These are phyloP conservation scores for Melanophora roralis DNA, from an alignment of 2,888 invertebrate genomes.

Conservation along the genomic window DNA sequence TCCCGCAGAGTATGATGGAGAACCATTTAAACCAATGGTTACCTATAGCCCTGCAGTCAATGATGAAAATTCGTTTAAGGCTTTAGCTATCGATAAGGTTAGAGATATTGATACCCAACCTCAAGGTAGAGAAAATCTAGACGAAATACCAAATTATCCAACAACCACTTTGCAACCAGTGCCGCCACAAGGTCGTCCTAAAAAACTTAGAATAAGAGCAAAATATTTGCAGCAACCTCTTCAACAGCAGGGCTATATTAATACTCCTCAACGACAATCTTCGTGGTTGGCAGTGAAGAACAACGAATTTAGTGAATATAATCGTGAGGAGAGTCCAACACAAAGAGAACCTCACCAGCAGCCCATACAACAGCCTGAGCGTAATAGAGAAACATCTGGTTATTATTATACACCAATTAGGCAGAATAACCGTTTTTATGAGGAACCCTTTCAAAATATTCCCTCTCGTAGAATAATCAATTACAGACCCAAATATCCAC, in stretches of 20 bases:
- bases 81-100: slow-evolving; percentile 77
- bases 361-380: slow-evolving; percentile 20
- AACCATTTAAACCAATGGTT: slow-evolving; percentile 83
- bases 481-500: slow-evolving; percentile 64
- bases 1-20: slow-evolving; percentile 78
- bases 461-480: slow-evolving; percentile 66
- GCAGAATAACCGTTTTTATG: slow-evolving; percentile 70
- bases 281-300: slow-evolving; percentile 70
- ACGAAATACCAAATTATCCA: slow-evolving; percentile 64
- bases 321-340: slow-evolving; percentile 51
- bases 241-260: slow-evolving; percentile 80
- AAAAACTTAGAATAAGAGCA: slow-evolving; percentile 63
- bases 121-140: slow-evolving; percentile 45
- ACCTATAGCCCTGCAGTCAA: slow-evolving; percentile 77
- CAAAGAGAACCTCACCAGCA: slow-evolving; percentile 61
- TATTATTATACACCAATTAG: slow-evolving; percentile 68
- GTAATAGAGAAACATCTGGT: slow-evolving; percentile 69
- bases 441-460: slow-evolving; percentile 67
- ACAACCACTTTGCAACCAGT: slow-evolving; percentile 69
- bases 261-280: slow-evolving; percentile 59
- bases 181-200: slow-evolving; percentile 54
- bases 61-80: slow-evolving; percentile 74
- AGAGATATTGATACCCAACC: slow-evolving; percentile 71
- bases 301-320: slow-evolving; percentile 66
- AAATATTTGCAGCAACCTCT: slow-evolving; percentile 63